Conservation (phyloP, 2,888 invertebrate species). For the Cephus rjabovi region DNA sequence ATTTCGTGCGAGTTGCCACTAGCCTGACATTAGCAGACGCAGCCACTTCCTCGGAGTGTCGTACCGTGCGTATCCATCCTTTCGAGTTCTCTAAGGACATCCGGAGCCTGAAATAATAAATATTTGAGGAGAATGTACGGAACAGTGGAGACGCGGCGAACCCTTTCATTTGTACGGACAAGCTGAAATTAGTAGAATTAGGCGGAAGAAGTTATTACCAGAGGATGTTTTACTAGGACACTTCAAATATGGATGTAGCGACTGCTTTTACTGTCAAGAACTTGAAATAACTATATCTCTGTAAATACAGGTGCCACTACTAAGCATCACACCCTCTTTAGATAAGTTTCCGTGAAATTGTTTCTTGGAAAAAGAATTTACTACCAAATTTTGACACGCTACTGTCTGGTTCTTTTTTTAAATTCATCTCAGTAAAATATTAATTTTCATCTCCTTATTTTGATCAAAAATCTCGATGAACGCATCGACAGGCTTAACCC, state of each 20-base stretch:
- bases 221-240: constrained; percentile 52
- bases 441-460: background rate
- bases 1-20: constrained; percentile 31
- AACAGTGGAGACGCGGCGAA: constrained; percentile 52
- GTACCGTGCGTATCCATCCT: constrained; percentile 21
- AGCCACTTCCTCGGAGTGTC: constrained; percentile 23
- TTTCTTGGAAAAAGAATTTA: background rate
- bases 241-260: constrained; percentile 25
- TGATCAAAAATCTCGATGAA: background rate
- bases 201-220: constrained; percentile 38
- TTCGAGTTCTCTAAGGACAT: constrained; percentile 34
- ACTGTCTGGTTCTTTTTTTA: background rate
- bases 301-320: constrained; percentile 46
- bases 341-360: background rate
- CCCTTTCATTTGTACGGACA: constrained; percentile 64
- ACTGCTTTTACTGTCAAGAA: constrained; percentile 31
- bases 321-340: background rate
- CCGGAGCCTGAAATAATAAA: constrained; percentile 58
- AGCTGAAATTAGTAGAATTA: constrained; percentile 58
- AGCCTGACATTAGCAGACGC: constrained; percentile 26
- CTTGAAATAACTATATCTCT: constrained; percentile 40
- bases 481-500: background rate
- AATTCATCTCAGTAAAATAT: background rate
- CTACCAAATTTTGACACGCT: background rate
- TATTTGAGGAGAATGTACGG: constrained; percentile 54